Evolutionary conservation across 2,113 vertebrate genomes (phyloP), one percentile per base, ranked within the genome.

Genomic region (Sylvietta virens): DNA sequence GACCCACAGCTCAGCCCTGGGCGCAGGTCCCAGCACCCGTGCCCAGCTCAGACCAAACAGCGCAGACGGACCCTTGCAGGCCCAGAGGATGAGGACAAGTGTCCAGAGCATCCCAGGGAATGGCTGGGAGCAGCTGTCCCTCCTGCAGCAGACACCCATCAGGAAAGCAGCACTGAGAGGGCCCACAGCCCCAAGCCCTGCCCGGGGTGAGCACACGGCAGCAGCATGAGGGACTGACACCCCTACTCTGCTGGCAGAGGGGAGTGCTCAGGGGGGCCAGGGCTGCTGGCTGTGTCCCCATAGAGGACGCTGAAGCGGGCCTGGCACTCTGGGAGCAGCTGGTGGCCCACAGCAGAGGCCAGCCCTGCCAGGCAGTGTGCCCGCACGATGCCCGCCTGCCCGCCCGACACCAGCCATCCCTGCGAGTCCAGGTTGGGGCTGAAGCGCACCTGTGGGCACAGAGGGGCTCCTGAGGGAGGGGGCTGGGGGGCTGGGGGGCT

Each of bases 381-480:
- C 48, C 99, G 97, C 90, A 99, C 98, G 30, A 99, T 98, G 39
- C 99, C 99, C 0, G 98, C 97, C 97, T 99, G 99, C 30, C 99
- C 99, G 0, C 94, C 99, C 0, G 99, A 99, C 57, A 97, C 97
- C 88, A 99, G 65, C 99, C 99, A 99, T 54, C 96, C 97, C 3
- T 98, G 98, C 5, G 98, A 96, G 90, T 97, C 98, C 98, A 99
- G 97, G 98, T 99, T 99, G 39, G 99, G 99, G 97, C 98, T 99
- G 97, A 99, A 98, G 50, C 99, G 98, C 60, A 99, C 98, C 99
- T 99, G 97, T 4, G 61, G 70, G 90, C 47, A 40, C 28, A 92
- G 56, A 50, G 24, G 45, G 82, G 69, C 7, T 62, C 7, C 1
- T 19, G 5, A 42, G 53, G 28, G n/a, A 58, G 5, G 6, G 37